Percentiles rank a stretch among this genome's conserved stretches.
Conservation (phyloP, 2,797 vertebrate genomes). For the Danio aesculapii region DNA sequence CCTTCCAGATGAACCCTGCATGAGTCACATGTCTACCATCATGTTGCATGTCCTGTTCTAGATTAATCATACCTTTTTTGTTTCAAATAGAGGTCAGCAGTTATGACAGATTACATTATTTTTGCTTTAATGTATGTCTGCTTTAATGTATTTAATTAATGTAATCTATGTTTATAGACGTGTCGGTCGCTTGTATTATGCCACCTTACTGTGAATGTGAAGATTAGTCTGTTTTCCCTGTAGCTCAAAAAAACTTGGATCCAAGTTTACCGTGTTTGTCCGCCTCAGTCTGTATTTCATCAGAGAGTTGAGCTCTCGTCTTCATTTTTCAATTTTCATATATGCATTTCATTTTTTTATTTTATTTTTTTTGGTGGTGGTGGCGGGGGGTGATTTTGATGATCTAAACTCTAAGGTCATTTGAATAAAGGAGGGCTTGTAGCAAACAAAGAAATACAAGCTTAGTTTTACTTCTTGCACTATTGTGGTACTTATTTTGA, state of each 20-base stretch:
- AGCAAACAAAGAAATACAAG: background rate
- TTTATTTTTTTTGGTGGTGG: no score
- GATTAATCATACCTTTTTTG: slow-evolving; percentile 1
- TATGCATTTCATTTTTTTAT: no score
- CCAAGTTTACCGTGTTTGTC: slow-evolving; percentile 44
- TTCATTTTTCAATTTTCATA: background rate
- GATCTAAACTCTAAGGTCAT: background rate
- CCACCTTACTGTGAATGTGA: slow-evolving; percentile 10
- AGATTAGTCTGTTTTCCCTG: slow-evolving; percentile 31
- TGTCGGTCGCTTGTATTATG: slow-evolving; percentile 22
- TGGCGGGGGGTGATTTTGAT: background rate
- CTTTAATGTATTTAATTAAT: no score
- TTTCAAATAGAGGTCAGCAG: background rate
- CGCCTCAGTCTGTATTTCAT: slow-evolving; percentile 47
- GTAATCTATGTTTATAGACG: slow-evolving; percentile 13
- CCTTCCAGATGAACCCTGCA: slow-evolving; percentile 63
- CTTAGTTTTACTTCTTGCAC: background rate
- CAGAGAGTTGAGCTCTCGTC: slow-evolving; percentile 43
- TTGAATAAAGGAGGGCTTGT: background rate
- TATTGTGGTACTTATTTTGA: background rate
- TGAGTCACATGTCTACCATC: slow-evolving; percentile 60
- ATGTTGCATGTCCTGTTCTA: slow-evolving; percentile 41
- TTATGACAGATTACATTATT: slow-evolving; percentile 7
- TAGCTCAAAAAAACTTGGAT: slow-evolving; percentile 51
- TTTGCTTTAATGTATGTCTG: slow-evolving; percentile 7